Conservation (phyloP, 2,113 vertebrate genomes). For the Equus quagga region DNA sequence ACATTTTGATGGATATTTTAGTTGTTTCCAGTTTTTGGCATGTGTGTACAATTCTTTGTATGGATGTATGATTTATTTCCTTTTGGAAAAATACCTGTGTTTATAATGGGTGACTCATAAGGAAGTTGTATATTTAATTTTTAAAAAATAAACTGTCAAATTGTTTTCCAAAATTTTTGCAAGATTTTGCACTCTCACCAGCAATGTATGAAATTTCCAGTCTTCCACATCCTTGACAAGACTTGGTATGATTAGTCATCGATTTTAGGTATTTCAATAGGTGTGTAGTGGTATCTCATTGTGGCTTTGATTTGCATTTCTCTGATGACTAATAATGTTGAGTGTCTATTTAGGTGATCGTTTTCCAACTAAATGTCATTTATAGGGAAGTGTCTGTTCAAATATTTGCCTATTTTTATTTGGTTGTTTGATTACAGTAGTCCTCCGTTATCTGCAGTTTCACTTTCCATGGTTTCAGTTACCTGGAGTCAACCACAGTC, state of each 20-base stretch:
- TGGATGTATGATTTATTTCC: background rate
- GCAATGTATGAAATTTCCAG: background rate
- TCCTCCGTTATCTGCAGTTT: background rate
- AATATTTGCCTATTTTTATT: background rate
- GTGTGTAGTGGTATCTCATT: background rate
- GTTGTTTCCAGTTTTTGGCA: background rate
- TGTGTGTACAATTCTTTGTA: background rate
- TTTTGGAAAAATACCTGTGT: background rate
- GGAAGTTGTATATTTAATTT: background rate
- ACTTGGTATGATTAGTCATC: background rate
- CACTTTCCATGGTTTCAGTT: background rate
- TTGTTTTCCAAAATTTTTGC: background rate
- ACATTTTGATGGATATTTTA: background rate
- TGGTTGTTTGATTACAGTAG: background rate
- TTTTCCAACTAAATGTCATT: background rate
- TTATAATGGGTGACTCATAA: background rate
- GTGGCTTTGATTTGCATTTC: background rate
- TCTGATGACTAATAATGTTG: background rate
- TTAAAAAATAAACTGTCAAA: background rate
- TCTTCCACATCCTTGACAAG: background rate
- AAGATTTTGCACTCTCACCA: background rate
- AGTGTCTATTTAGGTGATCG: background rate
- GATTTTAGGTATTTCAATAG: background rate
- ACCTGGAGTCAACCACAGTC: background rate
- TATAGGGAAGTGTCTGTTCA: background rate